A percentile compares a stretch with the other conserved stretches of the same genome.
phyloP scores from a whole-genome alignment of 1,140 invertebrate species.

The Leptestheria dahalacensis region DNA sequence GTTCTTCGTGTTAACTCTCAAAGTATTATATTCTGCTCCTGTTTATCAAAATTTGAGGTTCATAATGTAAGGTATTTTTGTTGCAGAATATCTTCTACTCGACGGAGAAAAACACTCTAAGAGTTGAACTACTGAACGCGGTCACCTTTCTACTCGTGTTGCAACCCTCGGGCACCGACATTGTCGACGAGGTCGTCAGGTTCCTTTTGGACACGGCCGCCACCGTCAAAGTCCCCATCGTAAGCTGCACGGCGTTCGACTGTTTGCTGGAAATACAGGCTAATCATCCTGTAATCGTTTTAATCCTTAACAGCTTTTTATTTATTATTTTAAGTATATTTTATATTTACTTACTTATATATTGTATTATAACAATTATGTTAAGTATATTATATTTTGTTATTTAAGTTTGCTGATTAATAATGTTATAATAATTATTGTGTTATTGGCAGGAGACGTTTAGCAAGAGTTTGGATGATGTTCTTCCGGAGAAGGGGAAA shows the following conservation, averaged over 20 bases:
- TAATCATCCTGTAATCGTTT: not conserved
- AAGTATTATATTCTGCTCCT: not conserved
- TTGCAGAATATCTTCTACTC: not conserved
- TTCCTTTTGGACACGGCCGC: not conserved
- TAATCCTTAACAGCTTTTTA: not conserved
- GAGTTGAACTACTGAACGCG: not conserved
- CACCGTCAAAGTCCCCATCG: not conserved
- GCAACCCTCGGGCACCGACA: not conserved
- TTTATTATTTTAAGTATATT: not conserved
- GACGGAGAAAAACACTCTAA: not conserved
- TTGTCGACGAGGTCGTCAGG: not conserved
- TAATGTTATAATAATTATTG: not conserved
- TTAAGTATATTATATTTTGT: too few species aligned
- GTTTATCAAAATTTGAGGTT: not conserved
- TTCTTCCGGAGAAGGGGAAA: too few species aligned
- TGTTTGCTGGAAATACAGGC: not conserved
- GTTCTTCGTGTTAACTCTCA: not conserved
- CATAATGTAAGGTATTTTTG: not conserved
- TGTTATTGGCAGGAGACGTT: too few species aligned
- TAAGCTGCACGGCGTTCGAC: not conserved
- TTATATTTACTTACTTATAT: not conserved
- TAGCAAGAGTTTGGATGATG: too few species aligned
- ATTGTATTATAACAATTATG: not conserved
- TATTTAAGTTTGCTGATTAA: too few species aligned
- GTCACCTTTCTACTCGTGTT: not conserved